Evolutionary conservation across 1,140 invertebrate genomes (phyloP).

Genomic region (Drosophila paulistorum): DNA sequence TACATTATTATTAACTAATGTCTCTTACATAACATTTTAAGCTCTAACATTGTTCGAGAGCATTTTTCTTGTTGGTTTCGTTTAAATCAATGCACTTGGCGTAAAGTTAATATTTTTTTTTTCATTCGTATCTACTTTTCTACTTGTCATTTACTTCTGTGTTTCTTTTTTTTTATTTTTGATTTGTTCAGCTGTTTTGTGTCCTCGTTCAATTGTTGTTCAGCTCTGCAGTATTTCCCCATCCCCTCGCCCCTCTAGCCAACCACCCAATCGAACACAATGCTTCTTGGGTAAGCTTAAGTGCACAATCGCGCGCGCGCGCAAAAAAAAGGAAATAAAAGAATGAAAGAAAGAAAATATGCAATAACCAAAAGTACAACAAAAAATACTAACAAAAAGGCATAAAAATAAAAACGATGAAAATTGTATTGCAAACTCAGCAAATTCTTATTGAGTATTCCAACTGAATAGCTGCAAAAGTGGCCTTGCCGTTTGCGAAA

Average conservation of each 20-base stretch:
- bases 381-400: neutral
- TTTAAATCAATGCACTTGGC: neutral
- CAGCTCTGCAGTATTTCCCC: neutral
- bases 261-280: neutral
- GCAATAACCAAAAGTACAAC: slow-evolving; percentile 13
- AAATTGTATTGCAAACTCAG: slow-evolving; percentile 11
- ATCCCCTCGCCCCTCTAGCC: no score
- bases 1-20: neutral
- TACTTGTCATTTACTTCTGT: neutral
- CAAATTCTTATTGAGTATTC: slow-evolving; percentile 14
- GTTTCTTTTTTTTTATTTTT: neutral
- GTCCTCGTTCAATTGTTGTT: slow-evolving; percentile 12
- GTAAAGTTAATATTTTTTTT: slow-evolving; percentile 1
- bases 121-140: neutral
- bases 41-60: neutral
- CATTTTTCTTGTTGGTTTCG: neutral
- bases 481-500: neutral
- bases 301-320: slow-evolving; percentile 1
- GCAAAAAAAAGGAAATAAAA: neutral
- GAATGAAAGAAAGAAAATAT: slow-evolving; percentile 8
- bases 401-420: slow-evolving; percentile 9
- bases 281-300: slow-evolving; percentile 11
- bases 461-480: slow-evolving; percentile 11
- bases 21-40: neutral
- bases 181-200: slow-evolving; percentile 12